Percentiles rank a stretch among this genome's conserved stretches.
Conservation (phyloP, 2,113 vertebrate species). For the Porphyrio hochstetteri region DNA sequence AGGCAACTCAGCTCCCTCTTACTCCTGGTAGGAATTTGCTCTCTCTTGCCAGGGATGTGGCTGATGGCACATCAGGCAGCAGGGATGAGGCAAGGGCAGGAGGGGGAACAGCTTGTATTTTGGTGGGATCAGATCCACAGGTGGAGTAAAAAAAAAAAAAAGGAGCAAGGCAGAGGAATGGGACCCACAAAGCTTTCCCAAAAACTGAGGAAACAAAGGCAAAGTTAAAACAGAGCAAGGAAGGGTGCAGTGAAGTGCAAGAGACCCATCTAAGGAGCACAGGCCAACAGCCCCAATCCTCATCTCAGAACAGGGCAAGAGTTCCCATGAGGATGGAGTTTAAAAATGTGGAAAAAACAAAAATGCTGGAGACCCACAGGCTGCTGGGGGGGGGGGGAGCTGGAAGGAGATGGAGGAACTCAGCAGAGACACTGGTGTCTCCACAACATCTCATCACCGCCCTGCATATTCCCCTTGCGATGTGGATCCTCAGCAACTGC, state of each 20-base stretch:
- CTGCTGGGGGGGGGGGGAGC: neutral
- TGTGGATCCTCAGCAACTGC: too few species aligned
- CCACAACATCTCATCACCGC: neutral
- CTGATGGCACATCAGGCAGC: neutral
- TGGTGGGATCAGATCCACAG: neutral
- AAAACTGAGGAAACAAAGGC: neutral
- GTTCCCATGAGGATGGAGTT: neutral
- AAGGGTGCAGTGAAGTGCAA: neutral
- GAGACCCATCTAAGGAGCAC: neutral
- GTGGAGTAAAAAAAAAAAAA: fast-evolving
- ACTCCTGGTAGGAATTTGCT: neutral
- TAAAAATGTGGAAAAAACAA: neutral
- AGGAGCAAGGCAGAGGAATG: neutral
- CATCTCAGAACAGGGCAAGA: neutral
- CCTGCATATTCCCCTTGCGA: fast-evolving
- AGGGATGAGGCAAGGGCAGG: neutral
- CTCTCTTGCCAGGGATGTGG: neutral
- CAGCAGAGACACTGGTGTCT: neutral
- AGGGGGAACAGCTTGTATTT: neutral
- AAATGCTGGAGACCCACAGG: neutral
- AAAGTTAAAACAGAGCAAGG: neutral
- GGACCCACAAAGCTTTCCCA: neutral
- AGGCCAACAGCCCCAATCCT: neutral
- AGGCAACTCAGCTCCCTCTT: neutral
- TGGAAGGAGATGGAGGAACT: neutral